Base-by-base conservation (phyloP, 2,797 vertebrate species). In the Harpagifer antarcticus region DNA sequence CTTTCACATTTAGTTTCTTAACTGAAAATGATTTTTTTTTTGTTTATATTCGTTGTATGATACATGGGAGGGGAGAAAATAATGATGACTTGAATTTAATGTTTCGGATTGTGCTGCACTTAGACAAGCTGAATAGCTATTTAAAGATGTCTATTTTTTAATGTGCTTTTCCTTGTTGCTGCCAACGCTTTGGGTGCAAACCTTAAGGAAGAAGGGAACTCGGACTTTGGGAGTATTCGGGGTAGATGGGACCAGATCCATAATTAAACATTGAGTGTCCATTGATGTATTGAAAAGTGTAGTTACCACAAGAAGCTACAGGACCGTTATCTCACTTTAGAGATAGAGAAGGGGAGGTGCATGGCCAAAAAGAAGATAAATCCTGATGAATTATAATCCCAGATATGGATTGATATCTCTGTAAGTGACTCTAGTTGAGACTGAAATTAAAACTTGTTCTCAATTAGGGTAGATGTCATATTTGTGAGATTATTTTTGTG, bases 21-120 rank as follows among this genome's bases (percentile, higher is more conserved):
- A 93, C 91, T 94, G 94, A 96, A 88, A 88, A 89, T 90, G 81
- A 91, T 92, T 86, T 87, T 90, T 93, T 53, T 72, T 76, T 73
- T 78, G 48, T 42, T 43, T 91, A 93, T 93, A 94, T 92, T 94
- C 72, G 27, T 74, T 88, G 72, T 91, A 93, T 92, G 82, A 88
- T 91, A 94, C 94, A 92, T 83, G 90, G 0, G 93, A 92, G 92
- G 88, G 90, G 94, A 94, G 93, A 93, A 87, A 95, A 92, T 77
- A 93, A 95, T 91, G 89, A 95, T 95, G 95, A 97, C 97, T 97
- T 97, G 96, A 97, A 96, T 90, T 93, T 76, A 86, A 91, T 94
- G 79, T 91, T 89, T 89, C 84, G 91, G 91, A 95, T 95, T 93
- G 94, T 96, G 95, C 95, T 96, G 96, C 96, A 95, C 95, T 94